Base-by-base conservation (phyloP, 1,140 invertebrate species). In the Elysia chlorotica region DNA sequence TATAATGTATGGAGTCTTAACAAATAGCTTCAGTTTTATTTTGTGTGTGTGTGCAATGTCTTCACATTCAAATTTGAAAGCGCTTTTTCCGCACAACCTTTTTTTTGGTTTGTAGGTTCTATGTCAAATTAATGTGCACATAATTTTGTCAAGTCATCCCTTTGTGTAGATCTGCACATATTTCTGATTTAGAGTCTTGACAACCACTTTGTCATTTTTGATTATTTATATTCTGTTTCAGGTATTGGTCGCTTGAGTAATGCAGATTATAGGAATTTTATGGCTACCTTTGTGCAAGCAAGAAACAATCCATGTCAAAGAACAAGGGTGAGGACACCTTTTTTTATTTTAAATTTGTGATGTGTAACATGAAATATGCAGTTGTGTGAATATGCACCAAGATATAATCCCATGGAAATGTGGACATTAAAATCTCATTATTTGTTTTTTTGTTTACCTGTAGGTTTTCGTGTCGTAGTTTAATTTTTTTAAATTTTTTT, bases 171-270 rank as follows among this genome's bases (percentile, higher is more conserved):
- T 67, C 56, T 38, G 65, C 59, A 3, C 23, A 56, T 31, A 36
- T 71, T 48, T 70, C 62, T 65, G 23, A 75, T 2, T 38, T 35
- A 33, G 1, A n/a, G 17, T 57, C 41, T 33, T 57, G 3, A 59
- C 25, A 21, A 72, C 72, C 77, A 37, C 74, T 78, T 93, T 61
- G 91, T 92, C 1, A 84, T 92, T 53, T 89, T 94, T 56, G 83
- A 94, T 0, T 85, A 91, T 0, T 87, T 92, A 0, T 92, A 92
- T 0, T 88, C 92, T 67, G 89, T 90, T 36, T 75, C 70, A 85
- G 92, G 93, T 35, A 88, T 93, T 74, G 93, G 93, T 0, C 87
- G 95, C 80, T 89, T 91, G 1, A 89, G 87, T 21, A 95, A 94
- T 85, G 87, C 91, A 1, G 89, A 90, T 21, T 97, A 97, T 85